Evolutionary conservation across 1,140 invertebrate species (phyloP).

Genomic region (Drosophila lini): DNA sequence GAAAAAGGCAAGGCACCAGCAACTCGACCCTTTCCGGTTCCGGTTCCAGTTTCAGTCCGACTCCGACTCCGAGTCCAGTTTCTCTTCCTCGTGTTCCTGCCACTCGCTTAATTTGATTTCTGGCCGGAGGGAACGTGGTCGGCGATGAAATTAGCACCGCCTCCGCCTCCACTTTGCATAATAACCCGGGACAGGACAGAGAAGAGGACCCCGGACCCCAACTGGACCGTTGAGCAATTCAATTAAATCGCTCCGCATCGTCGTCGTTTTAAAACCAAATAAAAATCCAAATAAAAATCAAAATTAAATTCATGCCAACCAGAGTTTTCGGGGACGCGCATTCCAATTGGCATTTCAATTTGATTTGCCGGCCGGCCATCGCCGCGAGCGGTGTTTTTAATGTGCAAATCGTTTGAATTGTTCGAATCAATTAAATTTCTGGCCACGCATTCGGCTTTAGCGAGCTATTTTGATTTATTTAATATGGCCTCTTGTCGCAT

Average conservation of each 20-base stretch:
- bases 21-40: slow-evolving; percentile 5
- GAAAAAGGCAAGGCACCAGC: slow-evolving; percentile 25
- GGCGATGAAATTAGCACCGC: slow-evolving; percentile 48
- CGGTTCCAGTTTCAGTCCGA: neutral
- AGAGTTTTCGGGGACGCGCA: slow-evolving; percentile 26
- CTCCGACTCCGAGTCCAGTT: neutral
- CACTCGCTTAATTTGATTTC: slow-evolving; percentile 38
- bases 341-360: slow-evolving; percentile 70
- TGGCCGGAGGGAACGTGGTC: slow-evolving; percentile 32
- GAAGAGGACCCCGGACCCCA: neutral
- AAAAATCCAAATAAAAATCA: slow-evolving; percentile 74
- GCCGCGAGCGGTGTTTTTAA: slow-evolving; percentile 38
- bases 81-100: neutral
- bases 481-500: slow-evolving; percentile 6
- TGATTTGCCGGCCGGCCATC: slow-evolving; percentile 54
- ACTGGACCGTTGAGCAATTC: slow-evolving; percentile 47
- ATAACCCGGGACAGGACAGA: slow-evolving; percentile 12
- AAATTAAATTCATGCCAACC: slow-evolving; percentile 67
- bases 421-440: slow-evolving; percentile 58
- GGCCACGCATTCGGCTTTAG: slow-evolving; percentile 38
- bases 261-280: slow-evolving; percentile 64
- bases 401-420: slow-evolving; percentile 55
- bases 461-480: slow-evolving; percentile 45
- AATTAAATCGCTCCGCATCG: slow-evolving; percentile 61
- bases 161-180: slow-evolving; percentile 31